phyloP scores from a whole-genome alignment of 2,797 vertebrate species.

The Microtus obscurus region DNA sequence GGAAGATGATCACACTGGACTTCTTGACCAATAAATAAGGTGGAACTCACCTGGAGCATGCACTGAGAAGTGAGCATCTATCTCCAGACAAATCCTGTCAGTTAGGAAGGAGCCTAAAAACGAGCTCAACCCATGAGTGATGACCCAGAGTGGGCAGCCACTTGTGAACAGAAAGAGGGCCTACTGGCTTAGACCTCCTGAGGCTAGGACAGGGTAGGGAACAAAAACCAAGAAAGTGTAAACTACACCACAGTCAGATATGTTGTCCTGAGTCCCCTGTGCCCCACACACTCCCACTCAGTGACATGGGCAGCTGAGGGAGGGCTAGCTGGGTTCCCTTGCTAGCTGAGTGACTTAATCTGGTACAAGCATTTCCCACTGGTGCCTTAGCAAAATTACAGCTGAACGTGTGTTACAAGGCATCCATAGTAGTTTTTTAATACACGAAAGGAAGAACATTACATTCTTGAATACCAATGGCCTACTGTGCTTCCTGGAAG shows the following conservation, averaged over 20 bases:
- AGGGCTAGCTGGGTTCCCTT: background rate
- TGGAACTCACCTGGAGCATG: background rate
- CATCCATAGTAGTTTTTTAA: background rate
- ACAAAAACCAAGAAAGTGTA: background rate
- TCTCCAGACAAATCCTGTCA: conserved; percentile 27
- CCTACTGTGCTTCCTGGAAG: background rate
- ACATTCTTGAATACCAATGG: background rate
- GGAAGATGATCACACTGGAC: background rate
- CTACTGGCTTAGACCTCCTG: background rate
- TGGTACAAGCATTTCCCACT: background rate
- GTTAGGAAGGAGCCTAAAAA: background rate
- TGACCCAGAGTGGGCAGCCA: background rate
- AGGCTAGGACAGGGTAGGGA: background rate
- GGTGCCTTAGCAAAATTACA: background rate
- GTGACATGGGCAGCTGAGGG: background rate
- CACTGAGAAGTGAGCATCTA: background rate
- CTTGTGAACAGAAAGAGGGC: background rate
- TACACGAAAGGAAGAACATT: background rate
- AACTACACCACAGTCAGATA: too few relatives aligned
- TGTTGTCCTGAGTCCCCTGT: background rate
- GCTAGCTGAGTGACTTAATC: background rate
- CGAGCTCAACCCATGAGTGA: background rate
- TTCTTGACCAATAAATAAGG: background rate
- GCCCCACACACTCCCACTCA: too few relatives aligned
- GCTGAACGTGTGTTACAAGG: background rate